Evolutionary conservation across 2,113 vertebrate species (phyloP).

Genomic region (Geococcyx californianus): DNA sequence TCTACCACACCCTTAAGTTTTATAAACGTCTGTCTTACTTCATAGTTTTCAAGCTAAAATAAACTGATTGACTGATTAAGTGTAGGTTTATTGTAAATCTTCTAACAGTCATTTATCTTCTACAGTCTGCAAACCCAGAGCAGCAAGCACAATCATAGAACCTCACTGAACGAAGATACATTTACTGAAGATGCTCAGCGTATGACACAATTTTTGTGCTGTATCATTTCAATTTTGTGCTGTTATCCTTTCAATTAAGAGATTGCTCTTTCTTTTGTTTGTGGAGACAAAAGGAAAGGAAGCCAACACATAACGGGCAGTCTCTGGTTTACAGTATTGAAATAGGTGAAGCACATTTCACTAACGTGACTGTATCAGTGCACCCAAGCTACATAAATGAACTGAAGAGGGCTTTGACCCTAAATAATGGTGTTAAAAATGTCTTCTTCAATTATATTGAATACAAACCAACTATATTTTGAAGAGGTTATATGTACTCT

Average conservation of each 20-base stretch:
- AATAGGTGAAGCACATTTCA: background rate
- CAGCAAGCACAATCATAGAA: background rate
- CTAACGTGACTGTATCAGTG: background rate
- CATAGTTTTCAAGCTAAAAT: slow-evolving; percentile 28
- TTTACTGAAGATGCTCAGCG: slow-evolving; percentile 30
- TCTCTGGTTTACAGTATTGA: background rate
- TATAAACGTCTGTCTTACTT: background rate
- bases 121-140: background rate
- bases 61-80: background rate
- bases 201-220: slow-evolving; percentile 13
- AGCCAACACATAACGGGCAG: background rate
- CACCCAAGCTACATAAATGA: background rate
- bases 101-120: background rate
- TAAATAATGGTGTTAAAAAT: slow-evolving; percentile 18
- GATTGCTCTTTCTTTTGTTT: slow-evolving; percentile 21
- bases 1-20: background rate
- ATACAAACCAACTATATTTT: background rate
- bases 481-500: background rate
- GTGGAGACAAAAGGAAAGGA: slow-evolving; percentile 31
- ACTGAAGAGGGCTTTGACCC: background rate
- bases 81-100: slow-evolving; percentile 18
- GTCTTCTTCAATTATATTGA: background rate
- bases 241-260: slow-evolving; percentile 20
- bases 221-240: slow-evolving; percentile 1
- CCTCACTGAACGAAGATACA: background rate